Percentiles rank a stretch among this genome's conserved stretches.
phyloP scores from a whole-genome alignment of 2,797 vertebrate species.

The Mus caroli region DNA sequence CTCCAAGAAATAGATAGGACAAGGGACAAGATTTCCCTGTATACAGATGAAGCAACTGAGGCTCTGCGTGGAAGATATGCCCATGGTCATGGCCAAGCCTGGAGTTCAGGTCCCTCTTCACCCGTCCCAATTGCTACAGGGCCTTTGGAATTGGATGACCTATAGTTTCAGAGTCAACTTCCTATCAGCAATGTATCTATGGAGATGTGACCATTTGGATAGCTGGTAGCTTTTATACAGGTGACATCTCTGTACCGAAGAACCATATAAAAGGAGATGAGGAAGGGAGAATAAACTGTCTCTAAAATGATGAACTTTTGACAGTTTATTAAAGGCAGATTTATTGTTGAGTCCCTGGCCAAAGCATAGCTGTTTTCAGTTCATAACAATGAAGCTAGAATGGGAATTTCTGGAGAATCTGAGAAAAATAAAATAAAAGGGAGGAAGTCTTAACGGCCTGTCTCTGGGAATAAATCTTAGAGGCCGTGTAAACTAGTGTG shows the following conservation, averaged over 20 bases:
- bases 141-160: neutral
- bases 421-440: constrained; percentile 81
- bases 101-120: neutral
- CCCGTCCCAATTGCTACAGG: neutral
- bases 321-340: constrained; percentile 90
- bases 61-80: neutral
- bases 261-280: constrained; percentile 66
- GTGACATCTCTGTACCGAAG: constrained; percentile 32
- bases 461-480: constrained; percentile 88
- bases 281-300: constrained; percentile 77
- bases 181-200: neutral
- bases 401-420: constrained; percentile 86
- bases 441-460: constrained; percentile 88
- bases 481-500: constrained; percentile 81
- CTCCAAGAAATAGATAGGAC: neutral
- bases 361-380: constrained; percentile 85
- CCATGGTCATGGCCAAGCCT: neutral
- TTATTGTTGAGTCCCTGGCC: constrained; percentile 85
- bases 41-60: neutral
- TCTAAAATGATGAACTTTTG: constrained; percentile 85
- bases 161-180: neutral
- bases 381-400: constrained; percentile 86
- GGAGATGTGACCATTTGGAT: neutral
- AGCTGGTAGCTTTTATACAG: constrained; percentile 53
- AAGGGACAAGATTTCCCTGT: neutral